These are phyloP conservation scores for Gallinago jamesoni DNA, from an alignment of 2,113 vertebrate species.

Conservation along the genomic window DNA sequence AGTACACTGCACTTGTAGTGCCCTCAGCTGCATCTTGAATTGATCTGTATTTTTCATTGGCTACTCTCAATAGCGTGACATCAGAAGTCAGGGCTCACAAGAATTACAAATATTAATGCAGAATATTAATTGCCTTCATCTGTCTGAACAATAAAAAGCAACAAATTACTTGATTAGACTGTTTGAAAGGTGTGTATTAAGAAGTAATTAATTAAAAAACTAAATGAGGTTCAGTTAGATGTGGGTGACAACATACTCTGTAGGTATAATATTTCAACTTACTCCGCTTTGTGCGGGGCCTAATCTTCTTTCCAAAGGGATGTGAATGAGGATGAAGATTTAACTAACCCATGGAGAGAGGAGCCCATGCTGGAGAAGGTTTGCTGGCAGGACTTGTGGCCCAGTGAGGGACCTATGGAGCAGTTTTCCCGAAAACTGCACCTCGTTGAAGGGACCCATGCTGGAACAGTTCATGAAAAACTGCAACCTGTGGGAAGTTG, in stretches of 20 bases:
- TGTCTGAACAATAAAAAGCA: not conserved
- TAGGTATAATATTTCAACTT: not conserved
- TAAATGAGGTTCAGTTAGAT: not conserved
- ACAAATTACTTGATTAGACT: not conserved
- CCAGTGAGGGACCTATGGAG: not conserved
- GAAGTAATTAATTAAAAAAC: not conserved
- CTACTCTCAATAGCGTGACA: not conserved
- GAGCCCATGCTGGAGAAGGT: not conserved
- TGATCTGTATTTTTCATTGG: not conserved
- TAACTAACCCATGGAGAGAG: not conserved
- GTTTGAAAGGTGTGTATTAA: not conserved
- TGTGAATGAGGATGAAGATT: not conserved
- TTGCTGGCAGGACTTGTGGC: not conserved
- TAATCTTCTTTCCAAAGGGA: not conserved
- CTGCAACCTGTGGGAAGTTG: not conserved
- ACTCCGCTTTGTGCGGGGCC: not conserved
- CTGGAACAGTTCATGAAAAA: not conserved
- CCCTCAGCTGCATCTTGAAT: not conserved
- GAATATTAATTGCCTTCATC: not conserved
- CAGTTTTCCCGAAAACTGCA: not conserved
- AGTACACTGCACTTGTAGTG: not conserved
- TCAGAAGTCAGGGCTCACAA: not conserved
- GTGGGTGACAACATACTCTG: not conserved
- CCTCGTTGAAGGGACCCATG: not conserved
- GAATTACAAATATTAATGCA: not conserved